phyloP scores from a whole-genome alignment of 2,888 invertebrate species.

The Ditylenchus weischeri region DNA sequence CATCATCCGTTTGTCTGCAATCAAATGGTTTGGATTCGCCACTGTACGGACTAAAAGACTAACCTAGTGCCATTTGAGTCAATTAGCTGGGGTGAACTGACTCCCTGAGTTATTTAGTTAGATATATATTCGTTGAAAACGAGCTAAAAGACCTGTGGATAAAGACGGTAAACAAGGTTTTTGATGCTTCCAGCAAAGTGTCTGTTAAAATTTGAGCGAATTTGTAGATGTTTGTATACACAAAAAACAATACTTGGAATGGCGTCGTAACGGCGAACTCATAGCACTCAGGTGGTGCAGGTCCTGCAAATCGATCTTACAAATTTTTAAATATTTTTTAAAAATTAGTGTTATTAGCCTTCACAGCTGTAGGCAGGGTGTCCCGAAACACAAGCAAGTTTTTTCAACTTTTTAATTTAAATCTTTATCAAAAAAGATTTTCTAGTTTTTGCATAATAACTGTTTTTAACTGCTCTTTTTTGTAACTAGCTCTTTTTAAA shows the following conservation, averaged over 20 bases:
- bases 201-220: not conserved
- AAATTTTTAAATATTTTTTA: too few species aligned
- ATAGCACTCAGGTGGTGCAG: constrained; percentile 47
- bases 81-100: constrained; percentile 74
- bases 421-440: too few species aligned
- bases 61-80: constrained; percentile 65
- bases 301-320: constrained; percentile 36
- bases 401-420: too few species aligned
- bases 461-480: too few species aligned
- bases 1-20: constrained; percentile 64
- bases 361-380: too few species aligned
- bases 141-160: constrained; percentile 65
- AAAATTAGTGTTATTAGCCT: too few species aligned
- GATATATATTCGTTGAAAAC: too few species aligned
- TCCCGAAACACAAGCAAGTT: too few species aligned
- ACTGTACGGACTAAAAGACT: too few species aligned
- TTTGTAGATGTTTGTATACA: constrained; percentile 65
- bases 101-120: constrained; percentile 62
- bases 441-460: too few species aligned
- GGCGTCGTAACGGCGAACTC: constrained; percentile 53
- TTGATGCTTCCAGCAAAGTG: constrained; percentile 72
- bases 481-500: too few species aligned
- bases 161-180: constrained; percentile 75
- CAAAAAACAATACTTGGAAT: constrained; percentile 46
- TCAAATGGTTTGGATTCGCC: too few species aligned